These are phyloP conservation scores for Pyxicephalus adspersus DNA, from an alignment of 2,113 vertebrate genomes.

Conservation along the genomic window DNA sequence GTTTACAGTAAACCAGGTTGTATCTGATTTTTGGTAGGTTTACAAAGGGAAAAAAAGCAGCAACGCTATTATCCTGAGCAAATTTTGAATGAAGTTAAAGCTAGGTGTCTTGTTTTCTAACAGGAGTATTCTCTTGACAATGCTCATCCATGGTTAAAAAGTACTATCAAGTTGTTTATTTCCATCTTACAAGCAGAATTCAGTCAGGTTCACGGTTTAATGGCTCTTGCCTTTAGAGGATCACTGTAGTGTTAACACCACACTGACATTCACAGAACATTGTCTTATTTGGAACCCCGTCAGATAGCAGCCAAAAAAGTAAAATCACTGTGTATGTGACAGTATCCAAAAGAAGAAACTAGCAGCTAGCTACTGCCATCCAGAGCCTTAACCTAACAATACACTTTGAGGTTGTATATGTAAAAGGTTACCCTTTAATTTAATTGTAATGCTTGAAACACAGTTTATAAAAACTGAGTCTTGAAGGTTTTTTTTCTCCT, in stretches of 20 bases:
- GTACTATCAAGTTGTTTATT: constrained; percentile 11
- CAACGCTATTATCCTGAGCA: no score
- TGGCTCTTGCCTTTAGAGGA: constrained; percentile 16
- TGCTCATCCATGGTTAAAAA: constrained; percentile 4
- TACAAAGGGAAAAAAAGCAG: background rate
- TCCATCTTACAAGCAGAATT: constrained; percentile 1
- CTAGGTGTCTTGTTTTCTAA: background rate
- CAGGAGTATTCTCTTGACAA: background rate
- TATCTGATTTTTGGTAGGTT: no score
- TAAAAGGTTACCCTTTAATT: background rate
- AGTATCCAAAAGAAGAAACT: background rate
- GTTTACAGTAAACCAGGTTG: no score
- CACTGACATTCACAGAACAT: constrained; percentile 20
- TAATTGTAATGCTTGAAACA: background rate
- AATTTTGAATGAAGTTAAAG: no score
- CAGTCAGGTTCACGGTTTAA: constrained; percentile 37
- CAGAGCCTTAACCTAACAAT: constrained; percentile 4
- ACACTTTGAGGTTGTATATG: background rate
- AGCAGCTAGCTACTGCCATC: constrained; percentile 28
- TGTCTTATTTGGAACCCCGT: constrained; percentile 10
- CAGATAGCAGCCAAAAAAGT: background rate
- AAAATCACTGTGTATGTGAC: background rate
- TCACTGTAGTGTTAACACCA: constrained; percentile 26
- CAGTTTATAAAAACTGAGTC: background rate
- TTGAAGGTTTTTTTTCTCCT: no score